Percentiles rank a stretch among this genome's conserved stretches.
Evolutionary conservation across 2,113 vertebrate genomes (phyloP).

Genomic region (Alces alces): DNA sequence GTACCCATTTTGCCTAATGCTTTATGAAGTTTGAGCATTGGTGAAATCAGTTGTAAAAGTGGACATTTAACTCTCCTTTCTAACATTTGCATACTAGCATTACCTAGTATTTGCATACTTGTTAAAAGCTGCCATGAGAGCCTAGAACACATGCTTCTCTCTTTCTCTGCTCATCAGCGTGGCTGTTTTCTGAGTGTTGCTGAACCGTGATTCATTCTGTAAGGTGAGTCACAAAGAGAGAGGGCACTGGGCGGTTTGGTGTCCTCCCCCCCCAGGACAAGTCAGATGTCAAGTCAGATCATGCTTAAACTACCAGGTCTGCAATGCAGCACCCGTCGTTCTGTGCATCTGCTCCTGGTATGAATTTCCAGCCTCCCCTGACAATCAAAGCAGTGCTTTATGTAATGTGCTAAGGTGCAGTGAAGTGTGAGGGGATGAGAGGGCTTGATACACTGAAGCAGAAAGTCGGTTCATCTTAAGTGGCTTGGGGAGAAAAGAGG

Average conservation of each 20-base stretch:
- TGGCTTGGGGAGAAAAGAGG: neutral
- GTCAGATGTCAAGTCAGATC: neutral
- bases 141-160: neutral
- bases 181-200: neutral
- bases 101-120: neutral
- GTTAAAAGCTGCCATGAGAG: conserved; percentile 2
- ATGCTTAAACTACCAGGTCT: neutral
- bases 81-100: neutral
- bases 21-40: neutral
- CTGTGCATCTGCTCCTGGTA: neutral
- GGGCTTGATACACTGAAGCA: neutral
- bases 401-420: neutral
- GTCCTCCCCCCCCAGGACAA: neutral
- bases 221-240: neutral
- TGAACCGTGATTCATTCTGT: neutral
- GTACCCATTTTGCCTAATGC: neutral
- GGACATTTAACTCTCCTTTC: neutral
- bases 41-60: neutral
- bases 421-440: conserved; percentile 10
- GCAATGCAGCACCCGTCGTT: conserved; percentile 49
- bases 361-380: neutral
- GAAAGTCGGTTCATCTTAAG: neutral
- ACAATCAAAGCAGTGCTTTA: neutral
- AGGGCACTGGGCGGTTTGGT: neutral
- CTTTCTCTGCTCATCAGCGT: neutral